These are phyloP conservation scores for Nemopilema nomurai DNA, from an alignment of 30 jellyfish, hydroid and myxozoan species.

Conservation along the genomic window DNA sequence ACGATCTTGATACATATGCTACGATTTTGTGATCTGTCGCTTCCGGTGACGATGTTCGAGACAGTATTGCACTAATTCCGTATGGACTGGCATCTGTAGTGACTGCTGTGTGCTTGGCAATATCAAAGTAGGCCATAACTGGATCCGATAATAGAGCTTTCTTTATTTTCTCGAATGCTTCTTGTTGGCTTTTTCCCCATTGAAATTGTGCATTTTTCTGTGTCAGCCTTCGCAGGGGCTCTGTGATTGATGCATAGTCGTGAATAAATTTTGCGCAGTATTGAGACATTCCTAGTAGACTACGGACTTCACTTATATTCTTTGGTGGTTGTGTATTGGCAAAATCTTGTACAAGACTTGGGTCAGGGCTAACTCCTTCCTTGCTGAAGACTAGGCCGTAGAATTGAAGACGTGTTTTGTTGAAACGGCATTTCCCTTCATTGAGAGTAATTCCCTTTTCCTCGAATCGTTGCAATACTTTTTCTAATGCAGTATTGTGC, in stretches of 20 bases:
- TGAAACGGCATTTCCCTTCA: constrained; percentile 64
- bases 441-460: constrained; percentile 6
- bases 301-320: constrained; percentile 13
- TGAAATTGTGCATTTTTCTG: constrained; percentile 21
- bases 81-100: constrained; percentile 47
- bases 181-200: constrained; percentile 31
- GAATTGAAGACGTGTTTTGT: constrained; percentile 55
- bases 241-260: constrained; percentile 8
- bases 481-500: background rate
- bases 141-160: background rate
- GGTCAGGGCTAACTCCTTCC: constrained; percentile 66
- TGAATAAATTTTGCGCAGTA: background rate
- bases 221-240: constrained; percentile 4
- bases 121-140: constrained; percentile 44
- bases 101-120: constrained; percentile 4
- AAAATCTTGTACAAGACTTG: constrained; percentile 58
- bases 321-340: constrained; percentile 53
- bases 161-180: constrained; percentile 30
- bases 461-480: background rate
- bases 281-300: constrained; percentile 7
- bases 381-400: constrained; percentile 61
- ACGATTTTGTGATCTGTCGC: constrained; percentile 26
- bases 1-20: constrained; percentile 28
- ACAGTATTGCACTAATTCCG: constrained; percentile 36
- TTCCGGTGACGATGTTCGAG: constrained; percentile 51